Percentiles rank a stretch among this genome's conserved stretches.
Evolutionary conservation across 2,888 invertebrate genomes (phyloP).

Genomic region (Meiosimyza decipiens): DNA sequence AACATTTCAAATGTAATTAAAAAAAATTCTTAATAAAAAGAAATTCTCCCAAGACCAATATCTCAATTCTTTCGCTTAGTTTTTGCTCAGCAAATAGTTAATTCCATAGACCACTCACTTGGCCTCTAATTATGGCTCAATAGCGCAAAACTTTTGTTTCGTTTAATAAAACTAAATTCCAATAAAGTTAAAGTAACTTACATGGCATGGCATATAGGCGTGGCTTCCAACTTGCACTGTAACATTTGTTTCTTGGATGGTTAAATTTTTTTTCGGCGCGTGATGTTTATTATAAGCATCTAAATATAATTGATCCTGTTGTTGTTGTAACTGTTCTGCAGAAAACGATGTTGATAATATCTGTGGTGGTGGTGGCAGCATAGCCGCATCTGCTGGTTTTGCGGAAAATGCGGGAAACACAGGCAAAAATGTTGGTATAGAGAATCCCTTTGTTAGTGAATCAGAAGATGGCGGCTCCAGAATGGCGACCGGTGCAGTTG

Average conservation of each 20-base stretch:
- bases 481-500: conserved; percentile 34
- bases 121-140: neutral
- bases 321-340: conserved; percentile 43
- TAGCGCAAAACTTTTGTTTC: neutral
- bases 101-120: neutral
- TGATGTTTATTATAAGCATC: conserved; percentile 49
- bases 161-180: neutral
- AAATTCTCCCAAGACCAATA: no score
- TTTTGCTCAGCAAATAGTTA: neutral
- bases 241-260: conserved; percentile 75
- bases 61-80: no score
- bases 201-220: conserved; percentile 91
- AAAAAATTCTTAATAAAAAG: no score
- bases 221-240: conserved; percentile 91
- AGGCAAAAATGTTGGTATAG: conserved; percentile 62
- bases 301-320: conserved; percentile 58
- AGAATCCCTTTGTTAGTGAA: conserved; percentile 61
- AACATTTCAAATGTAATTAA: no score
- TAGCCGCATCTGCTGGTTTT: conserved; percentile 57
- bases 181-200: conserved; percentile 59
- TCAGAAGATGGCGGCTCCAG: conserved; percentile 51
- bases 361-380: conserved; percentile 49
- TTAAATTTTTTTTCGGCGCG: conserved; percentile 50
- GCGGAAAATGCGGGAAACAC: conserved; percentile 61
- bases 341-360: conserved; percentile 29